These are phyloP conservation scores for Contarinia nasturtii DNA, from an alignment of 1,140 invertebrate species.

Conservation along the genomic window DNA sequence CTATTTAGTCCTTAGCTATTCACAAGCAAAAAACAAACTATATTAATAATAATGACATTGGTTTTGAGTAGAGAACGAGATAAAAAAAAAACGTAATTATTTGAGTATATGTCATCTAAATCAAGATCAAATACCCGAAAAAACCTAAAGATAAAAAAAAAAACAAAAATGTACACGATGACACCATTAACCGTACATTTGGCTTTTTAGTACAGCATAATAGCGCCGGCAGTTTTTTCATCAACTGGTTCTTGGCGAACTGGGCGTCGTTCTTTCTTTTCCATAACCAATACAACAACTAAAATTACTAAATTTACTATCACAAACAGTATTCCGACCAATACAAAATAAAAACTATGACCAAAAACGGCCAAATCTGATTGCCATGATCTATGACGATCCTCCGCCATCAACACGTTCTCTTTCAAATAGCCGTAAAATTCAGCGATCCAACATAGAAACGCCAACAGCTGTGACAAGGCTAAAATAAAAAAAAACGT, in stretches of 20 bases:
- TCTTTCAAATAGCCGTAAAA: conserved; percentile 20
- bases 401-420: conserved; percentile 15
- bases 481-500: conserved; percentile 7
- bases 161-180: too few relatives aligned
- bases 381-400: conserved; percentile 17
- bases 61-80: too few relatives aligned
- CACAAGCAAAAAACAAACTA: too few relatives aligned
- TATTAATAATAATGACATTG: too few relatives aligned
- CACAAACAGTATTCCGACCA: conserved; percentile 16
- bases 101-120: too few relatives aligned
- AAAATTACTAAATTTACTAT: conserved; percentile 16
- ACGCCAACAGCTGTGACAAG: conserved; percentile 16
- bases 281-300: conserved; percentile 13
- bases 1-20: too few relatives aligned
- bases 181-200: too few relatives aligned
- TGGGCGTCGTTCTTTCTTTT: conserved; percentile 11
- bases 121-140: too few relatives aligned
- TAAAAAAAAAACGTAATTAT: too few relatives aligned
- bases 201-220: conserved; percentile 19
- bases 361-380: conserved; percentile 18
- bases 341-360: conserved; percentile 21
- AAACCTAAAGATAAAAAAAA: too few relatives aligned
- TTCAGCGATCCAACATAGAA: conserved; percentile 20
- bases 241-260: conserved; percentile 13
- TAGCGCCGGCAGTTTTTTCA: conserved; percentile 17